phyloP scores from a whole-genome alignment of 92 coral and sea anemone genomes.

The Bergia sp. region DNA sequence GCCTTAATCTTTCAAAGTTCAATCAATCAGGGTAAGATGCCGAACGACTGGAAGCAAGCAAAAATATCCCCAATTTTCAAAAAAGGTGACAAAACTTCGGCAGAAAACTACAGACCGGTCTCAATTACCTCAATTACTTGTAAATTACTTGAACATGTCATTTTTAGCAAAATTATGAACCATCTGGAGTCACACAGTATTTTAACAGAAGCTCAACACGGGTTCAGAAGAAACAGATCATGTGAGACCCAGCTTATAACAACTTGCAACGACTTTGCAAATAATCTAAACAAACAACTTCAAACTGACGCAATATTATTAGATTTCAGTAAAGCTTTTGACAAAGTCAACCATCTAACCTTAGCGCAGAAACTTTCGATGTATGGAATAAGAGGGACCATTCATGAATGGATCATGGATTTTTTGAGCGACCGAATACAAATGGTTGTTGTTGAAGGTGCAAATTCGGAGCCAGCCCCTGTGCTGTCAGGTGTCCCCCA shows the following conservation, averaged over 20 bases:
- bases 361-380: slow-evolving; percentile 17
- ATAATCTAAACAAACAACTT: slow-evolving; percentile 14
- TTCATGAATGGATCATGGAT: slow-evolving; percentile 2
- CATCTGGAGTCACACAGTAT: slow-evolving; percentile 19
- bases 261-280: slow-evolving; percentile 18
- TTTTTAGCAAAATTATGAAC: slow-evolving; percentile 13
- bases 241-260: slow-evolving; percentile 15
- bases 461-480: not conserved
- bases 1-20: slow-evolving; percentile 13
- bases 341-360: slow-evolving; percentile 18
- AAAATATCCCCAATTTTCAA: slow-evolving; percentile 15
- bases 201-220: slow-evolving; percentile 18
- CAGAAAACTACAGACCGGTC: slow-evolving; percentile 19
- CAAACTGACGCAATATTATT: slow-evolving; percentile 9
- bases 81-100: slow-evolving; percentile 18
- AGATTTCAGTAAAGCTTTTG: slow-evolving; percentile 8
- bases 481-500: slow-evolving; percentile 3
- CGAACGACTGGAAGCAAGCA: slow-evolving; percentile 17
- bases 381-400: slow-evolving; percentile 19
- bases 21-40: slow-evolving; percentile 10
- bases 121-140: slow-evolving; percentile 13
- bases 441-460: not conserved
- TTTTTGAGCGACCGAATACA: not conserved
- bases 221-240: slow-evolving; percentile 18
- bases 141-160: slow-evolving; percentile 15